Evolutionary conservation across 1,140 invertebrate species (phyloP), one percentile per base, ranked within the genome.

Genomic region (Pomphorhynchus laevis): DNA sequence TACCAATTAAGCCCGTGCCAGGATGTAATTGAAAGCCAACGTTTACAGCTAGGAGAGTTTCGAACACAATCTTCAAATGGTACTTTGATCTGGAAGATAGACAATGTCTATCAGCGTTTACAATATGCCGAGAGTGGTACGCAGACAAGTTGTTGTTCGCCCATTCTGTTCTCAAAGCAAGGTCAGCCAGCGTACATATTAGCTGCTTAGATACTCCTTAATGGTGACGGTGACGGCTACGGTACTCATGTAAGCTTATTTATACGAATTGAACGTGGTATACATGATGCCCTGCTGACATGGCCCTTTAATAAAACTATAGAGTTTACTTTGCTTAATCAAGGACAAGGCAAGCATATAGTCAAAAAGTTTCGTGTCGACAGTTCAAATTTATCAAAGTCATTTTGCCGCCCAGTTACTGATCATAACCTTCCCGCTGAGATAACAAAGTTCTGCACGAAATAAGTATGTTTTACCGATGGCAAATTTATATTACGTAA

Each of bases 81-180:
- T 8, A 39, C 44, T 2, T 44, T 53, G n/a, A 41, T 53, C 16
- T 53, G 51, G 52, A 53, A 52, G 43, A 52, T 53, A 34, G 16
- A 12, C 14, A 47, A 51, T 25, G 49, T 48, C 39, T 33, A 29
- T 3, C 32, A 45, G 2, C 35, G 49, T n/a, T 49, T 49, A 22
- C 34, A 47, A n/a, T 49, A 52, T 18, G 48, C 51, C 2, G 44
- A 45, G 1, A 44, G 42, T 22, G 49, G 51, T 5, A 43, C 46
- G 11, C 49, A 47, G 0, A 27, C 49, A 2, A 51, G 50, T 1
- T 23, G 52, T 14, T 55, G 51, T 39, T 51, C 49, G 18, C 51
- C 52, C 39, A 52, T 53, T 4, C 54, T 55, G 40, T 54, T 53
- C 34, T 50, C 51, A 1, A 45, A 45, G 21, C 40, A 48, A 29